phyloP scores from a whole-genome alignment of 1,140 invertebrate genomes.

The Rhynchophorus ferrugineus region DNA sequence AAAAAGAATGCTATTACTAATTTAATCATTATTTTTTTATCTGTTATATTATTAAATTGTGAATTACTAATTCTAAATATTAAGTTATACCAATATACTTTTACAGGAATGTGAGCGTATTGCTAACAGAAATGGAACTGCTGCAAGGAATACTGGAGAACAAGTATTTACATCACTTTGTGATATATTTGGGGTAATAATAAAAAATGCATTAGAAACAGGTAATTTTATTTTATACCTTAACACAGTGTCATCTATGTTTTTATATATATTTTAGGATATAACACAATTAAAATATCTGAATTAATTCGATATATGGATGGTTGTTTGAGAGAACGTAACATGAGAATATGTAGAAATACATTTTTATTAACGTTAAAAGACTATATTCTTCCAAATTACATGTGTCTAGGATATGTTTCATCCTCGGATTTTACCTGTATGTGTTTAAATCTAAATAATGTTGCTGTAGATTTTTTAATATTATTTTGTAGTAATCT shows the following conservation, averaged over 20 bases:
- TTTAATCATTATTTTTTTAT: too few species aligned
- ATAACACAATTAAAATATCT: conserved; percentile 10
- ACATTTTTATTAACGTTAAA: conserved; percentile 23
- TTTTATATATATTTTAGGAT: neutral
- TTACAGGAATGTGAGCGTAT: too few species aligned
- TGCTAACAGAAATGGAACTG: too few species aligned
- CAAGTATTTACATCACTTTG: too few species aligned
- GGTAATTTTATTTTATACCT: conserved; percentile 16
- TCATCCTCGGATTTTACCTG: conserved; percentile 23
- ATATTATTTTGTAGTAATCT: conserved; percentile 22
- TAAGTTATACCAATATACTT: too few species aligned
- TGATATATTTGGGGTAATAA: too few species aligned
- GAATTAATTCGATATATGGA: conserved; percentile 25
- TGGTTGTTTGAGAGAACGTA: conserved; percentile 21
- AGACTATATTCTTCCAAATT: conserved; percentile 27
- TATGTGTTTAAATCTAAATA: conserved; percentile 6
- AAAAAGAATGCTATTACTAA: too few species aligned
- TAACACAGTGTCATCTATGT: too few species aligned
- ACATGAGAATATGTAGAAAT: conserved; percentile 23
- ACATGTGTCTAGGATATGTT: conserved; percentile 20
- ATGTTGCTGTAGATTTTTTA: neutral
- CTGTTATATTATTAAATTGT: too few species aligned
- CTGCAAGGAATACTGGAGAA: too few species aligned
- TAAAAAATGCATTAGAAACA: conserved; percentile 24
- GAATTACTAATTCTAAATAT: too few species aligned